Percentiles rank a stretch among this genome's conserved stretches.
phyloP scores from a whole-genome alignment of 2,797 vertebrate species.

The Orientallactaga sibirica region DNA sequence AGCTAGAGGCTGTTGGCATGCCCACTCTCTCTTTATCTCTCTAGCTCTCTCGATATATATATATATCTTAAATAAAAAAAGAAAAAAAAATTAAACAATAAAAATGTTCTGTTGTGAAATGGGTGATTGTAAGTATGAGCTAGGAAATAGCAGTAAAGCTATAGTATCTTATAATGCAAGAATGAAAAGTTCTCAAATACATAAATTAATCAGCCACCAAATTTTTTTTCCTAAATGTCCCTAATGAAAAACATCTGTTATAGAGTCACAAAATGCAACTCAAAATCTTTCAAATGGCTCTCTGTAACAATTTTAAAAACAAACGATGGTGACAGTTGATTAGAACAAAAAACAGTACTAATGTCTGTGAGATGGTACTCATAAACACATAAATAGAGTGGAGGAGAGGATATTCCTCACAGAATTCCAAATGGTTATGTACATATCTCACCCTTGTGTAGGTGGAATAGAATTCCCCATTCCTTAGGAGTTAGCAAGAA shows the following conservation, averaged over 20 bases:
- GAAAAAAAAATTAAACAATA: too few relatives aligned
- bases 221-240: neutral
- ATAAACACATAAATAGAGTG: too few relatives aligned
- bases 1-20: too few relatives aligned
- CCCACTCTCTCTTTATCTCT: too few relatives aligned
- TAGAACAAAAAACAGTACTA: neutral
- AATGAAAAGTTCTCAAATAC: neutral
- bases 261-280: neutral
- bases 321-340: neutral
- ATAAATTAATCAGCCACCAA: neutral
- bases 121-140: neutral
- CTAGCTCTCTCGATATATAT: too few relatives aligned
- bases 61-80: too few relatives aligned
- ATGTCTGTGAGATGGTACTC: neutral
- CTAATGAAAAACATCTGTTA: neutral
- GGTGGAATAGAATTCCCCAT: neutral
- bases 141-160: neutral
- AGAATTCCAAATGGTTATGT: neutral
- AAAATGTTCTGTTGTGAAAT: neutral
- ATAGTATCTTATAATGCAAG: neutral
- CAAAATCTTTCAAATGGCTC: neutral
- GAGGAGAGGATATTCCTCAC: neutral
- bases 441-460: neutral
- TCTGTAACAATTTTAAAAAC: neutral
- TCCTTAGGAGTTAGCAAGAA: neutral